Percentiles rank a stretch among this genome's conserved stretches.
phyloP scores from a whole-genome alignment of 2,888 invertebrate genomes.

The Ophion costatus region DNA sequence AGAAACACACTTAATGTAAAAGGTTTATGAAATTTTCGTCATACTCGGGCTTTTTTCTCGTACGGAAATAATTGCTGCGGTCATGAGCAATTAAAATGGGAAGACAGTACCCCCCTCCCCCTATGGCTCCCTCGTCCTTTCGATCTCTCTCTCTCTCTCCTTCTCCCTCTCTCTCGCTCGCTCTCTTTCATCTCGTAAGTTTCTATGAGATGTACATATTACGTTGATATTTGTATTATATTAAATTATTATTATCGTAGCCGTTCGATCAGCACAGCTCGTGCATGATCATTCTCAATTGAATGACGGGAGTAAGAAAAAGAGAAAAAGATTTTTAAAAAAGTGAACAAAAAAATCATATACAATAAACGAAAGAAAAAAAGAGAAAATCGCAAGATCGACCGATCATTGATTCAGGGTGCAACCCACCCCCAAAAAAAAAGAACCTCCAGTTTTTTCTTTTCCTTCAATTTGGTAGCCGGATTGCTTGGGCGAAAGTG shows the following conservation, averaged over 20 bases:
- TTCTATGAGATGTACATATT: slow-evolving; percentile 71
- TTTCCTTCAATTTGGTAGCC: slow-evolving; percentile 32
- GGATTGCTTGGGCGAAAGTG: slow-evolving; percentile 14
- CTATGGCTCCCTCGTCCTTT: slow-evolving; percentile 42
- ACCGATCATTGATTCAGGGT: slow-evolving; percentile 33
- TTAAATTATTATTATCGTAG: slow-evolving; percentile 80
- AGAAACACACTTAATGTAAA: neutral
- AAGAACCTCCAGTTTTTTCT: neutral
- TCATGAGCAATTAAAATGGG: neutral
- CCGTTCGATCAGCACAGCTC: slow-evolving; percentile 53
- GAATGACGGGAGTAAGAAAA: slow-evolving; percentile 40
- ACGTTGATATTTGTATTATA: slow-evolving; percentile 79
- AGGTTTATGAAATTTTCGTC: neutral
- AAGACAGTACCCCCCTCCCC: slow-evolving; percentile 6
- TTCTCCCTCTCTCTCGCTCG: slow-evolving; percentile 39
- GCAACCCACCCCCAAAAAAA: neutral
- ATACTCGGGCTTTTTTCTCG: neutral
- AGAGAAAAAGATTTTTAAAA: slow-evolving; percentile 22
- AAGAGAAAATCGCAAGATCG: slow-evolving; percentile 39
- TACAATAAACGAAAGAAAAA: slow-evolving; percentile 11
- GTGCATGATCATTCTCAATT: slow-evolving; percentile 49
- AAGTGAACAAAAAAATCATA: slow-evolving; percentile 32
- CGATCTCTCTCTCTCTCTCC: slow-evolving; percentile 10
- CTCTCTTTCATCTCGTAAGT: slow-evolving; percentile 60
- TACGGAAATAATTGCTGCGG: slow-evolving; percentile 7